Evolutionary conservation across 2,113 vertebrate species (phyloP).

Genomic region (Butorides virescens): DNA sequence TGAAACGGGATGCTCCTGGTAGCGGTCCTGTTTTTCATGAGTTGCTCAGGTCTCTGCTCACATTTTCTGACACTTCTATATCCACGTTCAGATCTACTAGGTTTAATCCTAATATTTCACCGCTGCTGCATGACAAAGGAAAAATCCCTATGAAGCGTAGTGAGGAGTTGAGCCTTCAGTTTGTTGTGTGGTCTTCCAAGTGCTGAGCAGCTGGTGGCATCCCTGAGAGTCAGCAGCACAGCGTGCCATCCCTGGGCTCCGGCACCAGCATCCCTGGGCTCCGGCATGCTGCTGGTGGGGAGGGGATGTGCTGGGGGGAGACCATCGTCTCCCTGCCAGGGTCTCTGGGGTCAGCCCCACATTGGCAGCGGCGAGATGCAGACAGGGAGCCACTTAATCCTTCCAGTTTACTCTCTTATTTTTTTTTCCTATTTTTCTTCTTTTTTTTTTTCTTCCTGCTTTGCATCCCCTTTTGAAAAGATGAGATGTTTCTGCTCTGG

Average conservation of each 20-base stretch:
- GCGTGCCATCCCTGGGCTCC: neutral
- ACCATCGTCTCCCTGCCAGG: neutral
- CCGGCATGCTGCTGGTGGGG: neutral
- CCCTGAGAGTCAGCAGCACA: neutral
- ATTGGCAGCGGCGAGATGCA: neutral
- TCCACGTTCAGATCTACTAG: neutral
- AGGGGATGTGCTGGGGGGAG: neutral
- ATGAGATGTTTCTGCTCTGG: neutral
- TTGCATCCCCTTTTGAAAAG: neutral
- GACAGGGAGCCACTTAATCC: neutral
- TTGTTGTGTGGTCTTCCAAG: neutral
- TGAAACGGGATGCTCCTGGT: neutral
- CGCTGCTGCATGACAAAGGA: neutral
- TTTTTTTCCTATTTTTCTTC: neutral
- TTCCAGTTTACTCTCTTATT: neutral
- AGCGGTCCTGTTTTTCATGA: neutral
- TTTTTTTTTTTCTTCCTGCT: neutral
- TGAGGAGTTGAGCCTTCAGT: neutral
- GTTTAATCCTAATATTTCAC: neutral
- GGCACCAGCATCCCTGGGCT: neutral
- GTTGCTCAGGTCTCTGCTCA: neutral
- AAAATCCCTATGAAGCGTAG: neutral
- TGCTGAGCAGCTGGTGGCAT: neutral
- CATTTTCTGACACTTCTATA: accelerated
- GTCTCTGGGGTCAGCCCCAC: neutral